phyloP scores from a whole-genome alignment of 2,888 invertebrate genomes.

The Rhorus exstirpatorius region DNA sequence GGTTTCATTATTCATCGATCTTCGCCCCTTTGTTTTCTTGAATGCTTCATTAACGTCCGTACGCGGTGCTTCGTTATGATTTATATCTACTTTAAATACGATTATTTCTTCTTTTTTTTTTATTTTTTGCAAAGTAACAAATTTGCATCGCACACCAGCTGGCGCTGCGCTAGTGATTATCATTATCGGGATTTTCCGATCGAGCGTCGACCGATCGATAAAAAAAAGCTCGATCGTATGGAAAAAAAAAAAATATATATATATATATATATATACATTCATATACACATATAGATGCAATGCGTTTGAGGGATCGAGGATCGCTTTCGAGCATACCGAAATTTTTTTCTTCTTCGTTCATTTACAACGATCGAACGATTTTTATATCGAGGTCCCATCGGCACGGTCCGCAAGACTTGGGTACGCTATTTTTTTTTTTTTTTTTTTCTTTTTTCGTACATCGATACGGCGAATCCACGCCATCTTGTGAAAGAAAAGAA shows the following conservation, averaged over 20 bases:
- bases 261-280: no score
- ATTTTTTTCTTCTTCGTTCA: background rate
- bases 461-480: conserved; percentile 39
- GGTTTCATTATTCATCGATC: conserved; percentile 44
- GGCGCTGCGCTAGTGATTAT: conserved; percentile 5
- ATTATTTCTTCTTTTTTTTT: conserved; percentile 32
- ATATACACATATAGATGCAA: no score
- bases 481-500: conserved; percentile 19
- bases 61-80: conserved; percentile 53
- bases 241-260: conserved; percentile 31
- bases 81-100: background rate
- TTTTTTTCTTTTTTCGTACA: conserved; percentile 19
- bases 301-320: conserved; percentile 18
- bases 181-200: conserved; percentile 48
- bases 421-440: conserved; percentile 13
- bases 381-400: conserved; percentile 41
- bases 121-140: conserved; percentile 41
- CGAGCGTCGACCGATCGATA: conserved; percentile 50
- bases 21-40: conserved; percentile 34
- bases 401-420: conserved; percentile 14
- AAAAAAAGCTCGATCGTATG: conserved; percentile 5
- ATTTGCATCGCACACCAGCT: conserved; percentile 19
- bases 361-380: conserved; percentile 10
- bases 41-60: conserved; percentile 59
- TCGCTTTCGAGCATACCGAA: conserved; percentile 19